phyloP scores from a whole-genome alignment of 2,888 invertebrate genomes.

The Ophonus ardosiacus region DNA sequence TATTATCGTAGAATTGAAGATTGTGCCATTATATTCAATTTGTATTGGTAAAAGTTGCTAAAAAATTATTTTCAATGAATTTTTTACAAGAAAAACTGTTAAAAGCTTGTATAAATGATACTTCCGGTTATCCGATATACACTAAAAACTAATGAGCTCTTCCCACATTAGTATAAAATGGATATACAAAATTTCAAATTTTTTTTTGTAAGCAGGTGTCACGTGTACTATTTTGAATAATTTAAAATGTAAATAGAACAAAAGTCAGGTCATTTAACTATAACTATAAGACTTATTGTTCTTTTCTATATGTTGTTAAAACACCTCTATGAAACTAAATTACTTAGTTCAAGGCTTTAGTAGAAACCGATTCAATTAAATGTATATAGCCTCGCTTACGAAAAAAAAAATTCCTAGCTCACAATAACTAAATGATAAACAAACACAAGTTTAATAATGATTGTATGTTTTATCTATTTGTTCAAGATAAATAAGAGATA shows the following conservation, averaged over 20 bases:
- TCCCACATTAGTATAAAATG: too few species aligned
- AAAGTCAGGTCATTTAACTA: not conserved
- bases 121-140: too few species aligned
- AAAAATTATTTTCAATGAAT: too few species aligned
- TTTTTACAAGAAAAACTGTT: too few species aligned
- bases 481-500: slow-evolving; percentile 11
- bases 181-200: too few species aligned
- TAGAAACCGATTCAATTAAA: not conserved
- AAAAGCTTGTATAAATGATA: too few species aligned
- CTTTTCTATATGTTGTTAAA: not conserved
- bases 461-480: slow-evolving; percentile 33
- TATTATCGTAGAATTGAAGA: too few species aligned
- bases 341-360: not conserved
- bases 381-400: not conserved
- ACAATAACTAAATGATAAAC: not conserved
- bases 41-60: too few species aligned
- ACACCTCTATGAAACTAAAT: not conserved
- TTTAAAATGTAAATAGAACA: not conserved
- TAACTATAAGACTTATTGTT: not conserved
- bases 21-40: too few species aligned
- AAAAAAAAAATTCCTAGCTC: not conserved
- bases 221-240: not conserved
- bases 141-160: too few species aligned
- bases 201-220: too few species aligned
- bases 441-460: not conserved